A percentile compares a stretch with the other conserved stretches of the same genome.
Conservation (phyloP, 1,140 invertebrate species). For the Eurytemora carolleeae region DNA sequence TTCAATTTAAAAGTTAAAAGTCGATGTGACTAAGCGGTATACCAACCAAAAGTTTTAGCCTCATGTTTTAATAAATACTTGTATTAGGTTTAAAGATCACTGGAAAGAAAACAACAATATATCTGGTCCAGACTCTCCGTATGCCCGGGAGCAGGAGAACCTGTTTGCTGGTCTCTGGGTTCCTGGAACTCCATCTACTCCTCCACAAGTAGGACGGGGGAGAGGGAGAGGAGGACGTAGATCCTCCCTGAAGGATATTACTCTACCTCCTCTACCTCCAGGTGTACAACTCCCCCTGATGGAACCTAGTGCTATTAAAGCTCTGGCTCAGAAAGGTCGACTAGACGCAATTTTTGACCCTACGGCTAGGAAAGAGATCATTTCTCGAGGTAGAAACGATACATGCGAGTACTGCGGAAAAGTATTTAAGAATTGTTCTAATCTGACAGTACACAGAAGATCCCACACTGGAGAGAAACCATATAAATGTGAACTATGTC, state of each 20-base stretch:
- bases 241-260: conserved; percentile 1
- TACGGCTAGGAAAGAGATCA: conserved; percentile 39
- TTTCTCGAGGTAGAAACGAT: conserved; percentile 73
- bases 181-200: conserved; percentile 15
- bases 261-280: conserved; percentile 14
- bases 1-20: too few species aligned
- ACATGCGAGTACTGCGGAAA: conserved; percentile 97
- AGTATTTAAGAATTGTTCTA: conserved; percentile 96
- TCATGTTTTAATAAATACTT: too few species aligned
- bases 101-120: too few species aligned
- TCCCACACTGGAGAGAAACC: conserved; percentile 98
- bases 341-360: conserved; percentile 18
- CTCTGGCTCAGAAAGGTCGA: conserved; percentile 7
- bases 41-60: too few species aligned
- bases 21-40: too few species aligned
- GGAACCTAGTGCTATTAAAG: conserved; percentile 15
- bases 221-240: not conserved
- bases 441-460: conserved; percentile 82
- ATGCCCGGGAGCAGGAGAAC: conserved; percentile 15
- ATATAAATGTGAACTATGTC: conserved; percentile 96
- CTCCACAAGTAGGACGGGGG: not conserved
- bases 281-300: not conserved
- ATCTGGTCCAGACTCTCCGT: too few species aligned
- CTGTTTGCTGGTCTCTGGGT: conserved; percentile 18
- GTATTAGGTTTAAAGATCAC: too few species aligned